Base-by-base conservation (phyloP, 2,888 invertebrate genomes). In the Ennomos quercinarius region DNA sequence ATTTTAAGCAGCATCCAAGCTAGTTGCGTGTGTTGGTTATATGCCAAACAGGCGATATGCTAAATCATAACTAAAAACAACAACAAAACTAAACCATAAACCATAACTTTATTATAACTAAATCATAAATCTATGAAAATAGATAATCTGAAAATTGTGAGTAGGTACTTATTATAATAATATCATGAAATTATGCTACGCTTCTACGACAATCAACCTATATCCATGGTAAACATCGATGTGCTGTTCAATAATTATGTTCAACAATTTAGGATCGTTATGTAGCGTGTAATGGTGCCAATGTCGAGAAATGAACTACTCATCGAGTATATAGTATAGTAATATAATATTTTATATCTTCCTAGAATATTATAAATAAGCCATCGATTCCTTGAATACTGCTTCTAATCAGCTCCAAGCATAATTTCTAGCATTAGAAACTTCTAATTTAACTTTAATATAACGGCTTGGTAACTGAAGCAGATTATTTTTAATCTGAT, bases 221-320 rank as follows among this genome's bases (percentile, higher is more conserved):
- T 73, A 78, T 84, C 68, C 71, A 74, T 78, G 50, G 36, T 58
- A 60, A 52, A 49, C 49, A 40, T 27, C 13, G 12, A 42, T 50
- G 34, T 54, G 17, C 57, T 44, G 74, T 69, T 71, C 53, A 64
- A 76, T 66, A 68, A 75, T 71, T 71, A 79, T 76, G 75, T 74
- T 70, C 72, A 71, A 71, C 77, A 71, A 80, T 83, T 82, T 79
- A 79, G 71, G 63, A 61, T 71, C 74, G 77, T 83, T 80, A 82
- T 65, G 61, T 68, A 51, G 55, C 55, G 54, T 50, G 64, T 79
- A 76, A 81, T 71, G 66, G 65, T 63, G 66, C 58, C 69, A 64
- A 70, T 61, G 59, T 56, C 61, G 58, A 63, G 57, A 68, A 74
- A 76, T 62, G 55, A 36, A 48, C 53, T 42, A 38, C 44, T 44